Conservation (phyloP, 2,888 invertebrate genomes). For the Oegoconia quadripuncta region DNA sequence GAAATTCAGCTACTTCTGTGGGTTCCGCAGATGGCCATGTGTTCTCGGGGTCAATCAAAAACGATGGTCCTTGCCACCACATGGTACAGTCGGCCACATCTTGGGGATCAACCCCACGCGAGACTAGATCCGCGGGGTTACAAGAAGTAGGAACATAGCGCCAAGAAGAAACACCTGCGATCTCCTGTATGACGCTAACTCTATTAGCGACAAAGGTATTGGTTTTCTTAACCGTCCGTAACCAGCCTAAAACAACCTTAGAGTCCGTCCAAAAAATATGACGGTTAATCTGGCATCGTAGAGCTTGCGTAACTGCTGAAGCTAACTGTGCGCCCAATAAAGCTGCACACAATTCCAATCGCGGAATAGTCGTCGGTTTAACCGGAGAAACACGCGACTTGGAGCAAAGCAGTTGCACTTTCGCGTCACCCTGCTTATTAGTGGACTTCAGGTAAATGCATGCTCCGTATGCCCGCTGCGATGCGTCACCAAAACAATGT, state of each 20-base stretch:
- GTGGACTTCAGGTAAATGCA: conserved; percentile 10
- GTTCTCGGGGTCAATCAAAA: not conserved
- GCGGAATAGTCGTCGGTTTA: conserved; percentile 10
- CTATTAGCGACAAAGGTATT: conserved; percentile 9
- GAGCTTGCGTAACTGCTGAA: not conserved
- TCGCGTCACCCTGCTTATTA: not conserved
- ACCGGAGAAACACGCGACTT: conserved; percentile 8
- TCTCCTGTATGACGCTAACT: not conserved
- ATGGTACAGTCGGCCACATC: not conserved
- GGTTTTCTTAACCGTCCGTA: conserved; percentile 1
- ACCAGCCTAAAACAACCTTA: conserved; percentile 3
- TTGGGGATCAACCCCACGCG: conserved; percentile 3
- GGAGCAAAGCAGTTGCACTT: conserved; percentile 5
- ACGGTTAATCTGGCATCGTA: conserved; percentile 2
- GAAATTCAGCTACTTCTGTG: not conserved
- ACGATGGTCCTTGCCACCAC: conserved; percentile 7
- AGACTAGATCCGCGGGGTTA: conserved; percentile 5
- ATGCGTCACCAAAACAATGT: conserved; percentile 9
- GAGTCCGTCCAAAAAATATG: conserved; percentile 4
- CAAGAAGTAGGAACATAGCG: conserved; percentile 1
- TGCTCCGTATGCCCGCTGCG: conserved; percentile 3
- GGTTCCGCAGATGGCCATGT: not conserved
- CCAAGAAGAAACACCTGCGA: not conserved
- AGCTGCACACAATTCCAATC: conserved; percentile 12
- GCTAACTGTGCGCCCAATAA: conserved; percentile 3